Base-by-base conservation (phyloP, 37 sponge, comb jelly and placozoan genomes). In the Chondrilla cf. caribensis region DNA sequence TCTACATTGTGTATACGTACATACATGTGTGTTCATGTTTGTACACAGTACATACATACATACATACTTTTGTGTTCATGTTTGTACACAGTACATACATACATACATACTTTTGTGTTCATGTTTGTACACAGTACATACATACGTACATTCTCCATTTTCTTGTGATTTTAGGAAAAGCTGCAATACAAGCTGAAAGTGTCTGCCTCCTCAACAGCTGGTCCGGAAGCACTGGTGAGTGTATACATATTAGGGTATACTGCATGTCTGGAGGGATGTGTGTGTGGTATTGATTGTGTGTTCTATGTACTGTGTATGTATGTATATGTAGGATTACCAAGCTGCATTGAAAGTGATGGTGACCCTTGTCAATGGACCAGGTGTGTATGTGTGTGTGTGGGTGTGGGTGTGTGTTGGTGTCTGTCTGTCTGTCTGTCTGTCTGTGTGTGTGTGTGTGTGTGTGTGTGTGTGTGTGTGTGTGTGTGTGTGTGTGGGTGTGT, bases 341-440 rank as follows among this genome's bases (percentile, higher is more conserved):
- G 92, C 95, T 35, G 90, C 90, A 31, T 58, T 83, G 7, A 73
- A 58, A 22, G 54, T 94, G 25, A 86, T 91, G 89, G 85, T 83
- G 65, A 80, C 87, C 5, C 55, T 83, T 3, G 75, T 94, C 24
- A 94, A 92, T 88, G 95, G 95, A 26, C 95, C 95, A 41, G 94
- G 94, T 93, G 2, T 58, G 83, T 77, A 0, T 2, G 11, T 11
- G 29, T n/a, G 15, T 15, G 22, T 62, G 8, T 39, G 25, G 7
- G 26, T 58, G 60, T 58, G 29, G 3, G 8, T 32, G 19, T 25
- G 19, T 3, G 37, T 26, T 18, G 7, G 38, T 77, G 38, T 73
- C 11, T 36, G 67, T 40, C 11, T 47, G 6, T 47, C 6, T 47
- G 51, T 11, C 6, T 47, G 51, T 47, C 11, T 47, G 6, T 11